phyloP scores from a whole-genome alignment of 2,113 vertebrate species.

The Balaeniceps rex region DNA sequence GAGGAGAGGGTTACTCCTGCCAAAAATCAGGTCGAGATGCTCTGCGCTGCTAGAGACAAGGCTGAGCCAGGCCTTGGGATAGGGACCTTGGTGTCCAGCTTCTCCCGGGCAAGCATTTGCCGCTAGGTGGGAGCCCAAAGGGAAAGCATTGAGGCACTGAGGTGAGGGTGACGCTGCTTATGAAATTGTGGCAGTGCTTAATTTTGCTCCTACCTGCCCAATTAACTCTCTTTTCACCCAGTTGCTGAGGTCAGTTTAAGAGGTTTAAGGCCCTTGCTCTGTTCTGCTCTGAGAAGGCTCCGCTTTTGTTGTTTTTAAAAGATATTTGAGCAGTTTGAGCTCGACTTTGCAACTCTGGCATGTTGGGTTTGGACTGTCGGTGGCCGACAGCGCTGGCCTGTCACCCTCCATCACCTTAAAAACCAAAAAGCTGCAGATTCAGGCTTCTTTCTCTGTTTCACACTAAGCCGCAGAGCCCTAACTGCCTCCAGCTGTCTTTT shows the following conservation, averaged over 20 bases:
- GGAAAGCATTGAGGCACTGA: background rate
- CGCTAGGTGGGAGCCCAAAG: background rate
- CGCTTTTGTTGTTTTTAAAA: background rate
- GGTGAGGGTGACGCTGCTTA: background rate
- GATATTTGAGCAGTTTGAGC: background rate
- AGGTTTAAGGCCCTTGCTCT: background rate
- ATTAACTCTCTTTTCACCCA: background rate
- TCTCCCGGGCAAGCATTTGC: fast-evolving
- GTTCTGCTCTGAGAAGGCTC: background rate
- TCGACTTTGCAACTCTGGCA: background rate
- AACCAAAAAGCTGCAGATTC: background rate
- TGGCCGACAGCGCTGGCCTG: fast-evolving
- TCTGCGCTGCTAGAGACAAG: background rate
- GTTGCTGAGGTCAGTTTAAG: background rate
- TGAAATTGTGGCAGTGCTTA: background rate
- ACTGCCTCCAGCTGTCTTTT: background rate
- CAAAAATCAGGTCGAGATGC: background rate
- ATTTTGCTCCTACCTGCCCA: background rate
- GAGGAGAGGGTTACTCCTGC: background rate
- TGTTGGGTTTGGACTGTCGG: fast-evolving
- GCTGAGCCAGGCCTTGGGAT: background rate
- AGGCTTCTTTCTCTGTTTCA: background rate
- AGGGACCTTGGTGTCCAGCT: background rate
- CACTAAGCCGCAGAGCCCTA: background rate
- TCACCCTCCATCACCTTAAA: background rate